phyloP scores from a whole-genome alignment of 2,113 vertebrate species.

The Stercorarius parasiticus region DNA sequence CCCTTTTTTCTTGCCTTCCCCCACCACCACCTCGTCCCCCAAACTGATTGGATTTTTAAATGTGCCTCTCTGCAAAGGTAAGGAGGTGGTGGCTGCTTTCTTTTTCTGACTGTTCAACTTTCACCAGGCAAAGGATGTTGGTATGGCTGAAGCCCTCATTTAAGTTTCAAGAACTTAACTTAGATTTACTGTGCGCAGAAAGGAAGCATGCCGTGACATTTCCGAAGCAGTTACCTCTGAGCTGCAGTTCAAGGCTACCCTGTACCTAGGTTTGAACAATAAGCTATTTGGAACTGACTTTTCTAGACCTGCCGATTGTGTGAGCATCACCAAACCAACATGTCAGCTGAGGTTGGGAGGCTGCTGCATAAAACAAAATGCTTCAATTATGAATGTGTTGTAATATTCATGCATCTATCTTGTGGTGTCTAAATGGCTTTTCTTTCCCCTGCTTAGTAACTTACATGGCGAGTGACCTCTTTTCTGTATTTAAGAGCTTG shows the following conservation, averaged over 20 bases:
- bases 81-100: not conserved
- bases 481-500: not conserved
- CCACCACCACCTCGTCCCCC: no score
- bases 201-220: not conserved
- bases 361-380: not conserved
- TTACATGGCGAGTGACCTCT: not conserved
- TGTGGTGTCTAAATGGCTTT: not conserved
- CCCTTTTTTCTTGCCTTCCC: not conserved
- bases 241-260: not conserved
- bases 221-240: not conserved
- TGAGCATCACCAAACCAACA: not conserved
- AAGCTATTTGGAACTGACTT: not conserved
- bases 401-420: not conserved
- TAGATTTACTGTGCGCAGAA: not conserved
- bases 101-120: not conserved
- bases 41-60: not conserved
- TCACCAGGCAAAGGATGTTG: not conserved
- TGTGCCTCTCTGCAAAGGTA: not conserved
- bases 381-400: not conserved
- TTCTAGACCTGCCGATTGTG: not conserved
- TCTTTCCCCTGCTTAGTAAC: not conserved
- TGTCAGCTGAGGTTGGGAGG: not conserved
- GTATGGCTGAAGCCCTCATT: not conserved
- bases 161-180: not conserved
- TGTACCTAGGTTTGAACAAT: not conserved